Base-by-base conservation (phyloP, 1,140 invertebrate genomes). In the Aradophagus sp. region DNA sequence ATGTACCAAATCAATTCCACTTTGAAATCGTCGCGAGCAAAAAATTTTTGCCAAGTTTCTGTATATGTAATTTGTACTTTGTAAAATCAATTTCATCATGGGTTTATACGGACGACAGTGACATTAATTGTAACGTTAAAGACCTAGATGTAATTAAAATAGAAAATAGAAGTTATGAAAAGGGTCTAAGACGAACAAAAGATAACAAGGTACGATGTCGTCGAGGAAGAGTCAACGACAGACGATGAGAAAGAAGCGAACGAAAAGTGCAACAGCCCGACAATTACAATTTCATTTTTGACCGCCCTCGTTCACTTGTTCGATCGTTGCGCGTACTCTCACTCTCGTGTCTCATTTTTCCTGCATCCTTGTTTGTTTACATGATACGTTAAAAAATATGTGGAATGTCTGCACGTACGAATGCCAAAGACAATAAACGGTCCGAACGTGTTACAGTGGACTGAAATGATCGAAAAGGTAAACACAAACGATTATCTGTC, bases 361-460 rank as follows among this genome's bases (percentile, higher is more conserved):
- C 31, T 36, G 35, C 58, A 8, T 4, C 8, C 8, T 23, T 53
- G 38, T 76, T 73, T 70, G 70, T 72, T 76, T 61, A 34, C 16
- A 50, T 29, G 47, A 41, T 44, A 52, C 31, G 38, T 41, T 52
- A 47, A 65, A 65, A 55, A 39, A 32, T 47, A 65, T 55, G 48
- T 65, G 61, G 61, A 65, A 65, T 65, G 61, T 65, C 38, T 65
- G 62, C 62, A 56, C 62, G 45, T 48, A 36, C 44, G 48, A 63
- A 53, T 53, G 41, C 41, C 41, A 59, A 59, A 58, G 32, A 48
- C 55, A 47, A 55, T 42, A 36, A 58, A 56, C 20, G 34, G 31
- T 48, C 3, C 17, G 26, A 2, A 10, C 34, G 34, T 52, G 19
- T 8, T 52, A 8, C 17, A 23, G 19, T 1, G 23, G 17, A 26